Base-by-base conservation (phyloP, 1,140 invertebrate genomes). In the Homarus americanus region DNA sequence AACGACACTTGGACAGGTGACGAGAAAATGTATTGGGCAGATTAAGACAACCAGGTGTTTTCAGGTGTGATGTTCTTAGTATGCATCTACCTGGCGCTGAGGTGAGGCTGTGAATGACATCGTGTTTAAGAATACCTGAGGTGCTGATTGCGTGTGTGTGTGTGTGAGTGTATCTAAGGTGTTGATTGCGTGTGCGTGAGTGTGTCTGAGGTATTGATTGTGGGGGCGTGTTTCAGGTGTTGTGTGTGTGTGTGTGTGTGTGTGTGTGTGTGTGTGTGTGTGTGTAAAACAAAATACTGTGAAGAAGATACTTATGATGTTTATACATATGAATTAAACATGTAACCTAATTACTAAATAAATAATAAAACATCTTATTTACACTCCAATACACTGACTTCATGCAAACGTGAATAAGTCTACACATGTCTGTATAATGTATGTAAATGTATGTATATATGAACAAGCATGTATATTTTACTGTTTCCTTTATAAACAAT, bases 231-330 rank as follows among this genome's bases (percentile, higher is more conserved):
- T 58, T 10, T 58, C n/a, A n/a, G n/a, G n/a, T n/a, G n/a, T n/a
- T n/a, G 44, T 58, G 15, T 58, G 53, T 17, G 53, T 58, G 5
- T 10, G 53, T 66, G 28, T 66, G 28, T 66, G 63, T 66, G 24
- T 66, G 63, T 66, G 63, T 69, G 63, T 32, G n/a, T 69, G 63
- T 69, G 63, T 69, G 63, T 69, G 63, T 32, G n/a, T 69, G 63
- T 69, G 63, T 69, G 63, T 63, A 49, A n/a, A n/a, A n/a, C n/a
- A n/a, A n/a, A n/a, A n/a, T n/a, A n/a, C n/a, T n/a, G n/a, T n/a
- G n/a, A n/a, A n/a, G n/a, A n/a, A n/a, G n/a, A n/a, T n/a, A n/a
- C n/a, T n/a, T n/a, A n/a, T n/a, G n/a, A n/a, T n/a, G n/a, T n/a
- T n/a, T n/a, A n/a, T n/a, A n/a, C n/a, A n/a, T n/a, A n/a, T n/a